Evolutionary conservation across 2,113 vertebrate species (phyloP).

Genomic region (Typhlomys cinereus): DNA sequence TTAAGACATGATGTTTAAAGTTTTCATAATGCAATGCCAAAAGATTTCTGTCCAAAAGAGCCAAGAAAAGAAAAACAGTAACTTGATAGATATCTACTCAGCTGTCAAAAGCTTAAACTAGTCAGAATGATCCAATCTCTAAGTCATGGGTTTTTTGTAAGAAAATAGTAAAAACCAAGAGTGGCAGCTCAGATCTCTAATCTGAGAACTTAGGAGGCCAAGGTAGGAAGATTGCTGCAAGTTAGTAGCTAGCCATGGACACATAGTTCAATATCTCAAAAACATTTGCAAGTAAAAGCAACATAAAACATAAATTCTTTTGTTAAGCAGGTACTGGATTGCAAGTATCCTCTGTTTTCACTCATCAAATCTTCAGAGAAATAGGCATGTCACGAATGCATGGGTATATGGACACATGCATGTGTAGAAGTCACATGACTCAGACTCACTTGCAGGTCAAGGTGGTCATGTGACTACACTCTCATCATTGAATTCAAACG

Average conservation of each 20-base stretch:
- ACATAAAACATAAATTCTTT: background rate
- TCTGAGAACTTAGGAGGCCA: background rate
- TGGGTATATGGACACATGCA: background rate
- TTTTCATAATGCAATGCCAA: background rate
- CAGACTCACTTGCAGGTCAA: background rate
- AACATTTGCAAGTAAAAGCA: background rate
- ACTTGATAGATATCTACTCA: background rate
- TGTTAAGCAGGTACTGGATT: background rate
- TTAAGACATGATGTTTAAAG: conserved; percentile 40
- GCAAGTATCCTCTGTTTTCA: background rate
- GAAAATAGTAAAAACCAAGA: background rate
- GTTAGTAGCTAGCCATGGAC: background rate
- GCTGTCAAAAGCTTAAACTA: background rate
- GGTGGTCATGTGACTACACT: background rate
- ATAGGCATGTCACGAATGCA: background rate
- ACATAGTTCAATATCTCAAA: too few species aligned
- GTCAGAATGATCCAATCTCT: background rate
- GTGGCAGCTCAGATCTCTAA: background rate
- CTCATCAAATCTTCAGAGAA: background rate
- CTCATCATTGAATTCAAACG: background rate
- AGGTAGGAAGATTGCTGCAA: background rate
- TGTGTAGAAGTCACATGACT: background rate
- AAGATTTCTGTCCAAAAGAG: conserved; percentile 12
- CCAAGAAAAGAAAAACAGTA: background rate
- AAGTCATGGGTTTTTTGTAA: background rate